These are phyloP conservation scores for Turnix velox DNA, from an alignment of 2,113 vertebrate species.

Conservation along the genomic window DNA sequence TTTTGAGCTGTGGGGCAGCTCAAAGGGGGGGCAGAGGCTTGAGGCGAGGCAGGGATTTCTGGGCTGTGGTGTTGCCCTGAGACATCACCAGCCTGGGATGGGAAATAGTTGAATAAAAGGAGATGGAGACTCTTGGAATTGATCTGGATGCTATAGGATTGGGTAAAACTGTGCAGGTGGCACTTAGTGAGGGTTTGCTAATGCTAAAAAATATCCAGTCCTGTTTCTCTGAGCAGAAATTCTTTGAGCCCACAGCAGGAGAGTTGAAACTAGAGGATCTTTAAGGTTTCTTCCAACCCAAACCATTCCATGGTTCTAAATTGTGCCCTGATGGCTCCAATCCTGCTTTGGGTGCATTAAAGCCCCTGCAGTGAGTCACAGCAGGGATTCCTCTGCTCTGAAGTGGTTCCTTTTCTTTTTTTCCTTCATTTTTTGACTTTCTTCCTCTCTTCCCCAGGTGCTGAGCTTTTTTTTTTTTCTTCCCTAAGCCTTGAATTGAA, in stretches of 20 bases:
- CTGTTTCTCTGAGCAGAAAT: rapidly evolving
- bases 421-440: background rate
- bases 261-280: too few relatives aligned
- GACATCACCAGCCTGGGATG: background rate
- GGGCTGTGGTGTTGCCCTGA: background rate
- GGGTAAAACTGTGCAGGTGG: background rate
- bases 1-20: background rate
- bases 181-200: rapidly evolving
- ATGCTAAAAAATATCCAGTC: background rate
- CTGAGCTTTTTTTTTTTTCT: background rate
- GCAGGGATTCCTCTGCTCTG: slow-evolving; percentile 37
- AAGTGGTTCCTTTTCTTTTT: background rate
- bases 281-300: too few relatives aligned
- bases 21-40: rapidly evolving
- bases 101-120: background rate
- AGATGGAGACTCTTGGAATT: background rate
- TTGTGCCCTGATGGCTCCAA: rapidly evolving
- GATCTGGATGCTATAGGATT: rapidly evolving
- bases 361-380: background rate
- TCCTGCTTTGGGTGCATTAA: background rate
- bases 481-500: background rate
- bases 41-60: background rate
- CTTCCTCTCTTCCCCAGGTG: background rate
- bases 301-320: too few relatives aligned
- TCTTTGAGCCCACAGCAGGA: too few relatives aligned